Evolutionary conservation across 2,797 vertebrate species (phyloP).

Genomic region (Enteromius unitaeniatus): DNA sequence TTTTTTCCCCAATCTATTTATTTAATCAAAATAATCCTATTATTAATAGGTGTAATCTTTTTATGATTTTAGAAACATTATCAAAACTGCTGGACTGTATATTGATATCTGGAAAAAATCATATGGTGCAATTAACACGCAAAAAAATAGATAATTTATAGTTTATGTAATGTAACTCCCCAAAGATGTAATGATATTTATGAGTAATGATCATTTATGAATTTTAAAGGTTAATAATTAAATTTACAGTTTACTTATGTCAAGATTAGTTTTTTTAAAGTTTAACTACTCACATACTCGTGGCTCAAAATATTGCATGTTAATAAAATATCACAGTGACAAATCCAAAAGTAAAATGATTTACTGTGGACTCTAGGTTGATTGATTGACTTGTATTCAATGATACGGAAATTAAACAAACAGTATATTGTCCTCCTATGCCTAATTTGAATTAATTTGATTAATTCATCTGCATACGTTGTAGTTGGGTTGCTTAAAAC

Average conservation of each 20-base stretch:
- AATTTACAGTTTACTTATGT: neutral
- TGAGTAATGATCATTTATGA: neutral
- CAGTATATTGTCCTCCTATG: neutral
- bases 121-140: neutral
- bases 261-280: neutral
- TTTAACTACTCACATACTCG: neutral
- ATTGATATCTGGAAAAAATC: neutral
- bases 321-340: neutral
- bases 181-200: neutral
- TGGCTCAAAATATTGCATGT: neutral
- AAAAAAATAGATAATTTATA: neutral
- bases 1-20: neutral
- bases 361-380: neutral
- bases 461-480: constrained; percentile 4
- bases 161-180: neutral
- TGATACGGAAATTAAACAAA: neutral
- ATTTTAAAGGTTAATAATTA: neutral
- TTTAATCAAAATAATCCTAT: neutral
- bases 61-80: neutral
- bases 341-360: neutral
- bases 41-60: neutral
- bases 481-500: neutral
- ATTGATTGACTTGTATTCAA: neutral
- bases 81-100: neutral
- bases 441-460: neutral